Evolutionary conservation across 2,113 vertebrate genomes (phyloP).

Genomic region (Vombatus ursinus): DNA sequence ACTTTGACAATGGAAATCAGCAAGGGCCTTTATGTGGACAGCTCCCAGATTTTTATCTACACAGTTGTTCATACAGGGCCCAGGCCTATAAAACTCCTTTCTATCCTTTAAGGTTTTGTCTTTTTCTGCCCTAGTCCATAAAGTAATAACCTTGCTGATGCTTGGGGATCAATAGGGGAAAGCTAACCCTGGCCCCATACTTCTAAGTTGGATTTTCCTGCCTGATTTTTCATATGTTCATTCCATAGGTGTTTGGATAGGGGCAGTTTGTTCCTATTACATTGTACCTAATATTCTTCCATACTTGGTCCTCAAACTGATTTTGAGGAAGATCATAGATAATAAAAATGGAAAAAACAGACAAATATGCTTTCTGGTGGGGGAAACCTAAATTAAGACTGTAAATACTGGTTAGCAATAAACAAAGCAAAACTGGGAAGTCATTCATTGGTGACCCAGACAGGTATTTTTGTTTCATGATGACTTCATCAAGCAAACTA

Average conservation of each 20-base stretch:
- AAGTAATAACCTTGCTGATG: background rate
- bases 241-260: background rate
- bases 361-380: background rate
- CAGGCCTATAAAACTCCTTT: background rate
- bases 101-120: background rate
- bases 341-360: constrained; percentile 9
- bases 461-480: background rate
- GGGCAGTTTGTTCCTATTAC: background rate
- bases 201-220: background rate
- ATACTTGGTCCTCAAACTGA: constrained; percentile 22
- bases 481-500: background rate
- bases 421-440: background rate
- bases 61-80: background rate
- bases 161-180: background rate
- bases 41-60: background rate
- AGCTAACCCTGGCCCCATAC: background rate
- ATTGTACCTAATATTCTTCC: constrained; percentile 1
- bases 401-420: background rate
- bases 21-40: background rate
- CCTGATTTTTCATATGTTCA: background rate
- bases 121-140: constrained; percentile 22
- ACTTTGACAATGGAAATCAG: background rate
- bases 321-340: background rate
- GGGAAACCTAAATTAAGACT: background rate
- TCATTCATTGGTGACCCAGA: background rate